These are phyloP conservation scores for Dipodomys spectabilis DNA, from an alignment of 2,113 vertebrate genomes.

Conservation along the genomic window DNA sequence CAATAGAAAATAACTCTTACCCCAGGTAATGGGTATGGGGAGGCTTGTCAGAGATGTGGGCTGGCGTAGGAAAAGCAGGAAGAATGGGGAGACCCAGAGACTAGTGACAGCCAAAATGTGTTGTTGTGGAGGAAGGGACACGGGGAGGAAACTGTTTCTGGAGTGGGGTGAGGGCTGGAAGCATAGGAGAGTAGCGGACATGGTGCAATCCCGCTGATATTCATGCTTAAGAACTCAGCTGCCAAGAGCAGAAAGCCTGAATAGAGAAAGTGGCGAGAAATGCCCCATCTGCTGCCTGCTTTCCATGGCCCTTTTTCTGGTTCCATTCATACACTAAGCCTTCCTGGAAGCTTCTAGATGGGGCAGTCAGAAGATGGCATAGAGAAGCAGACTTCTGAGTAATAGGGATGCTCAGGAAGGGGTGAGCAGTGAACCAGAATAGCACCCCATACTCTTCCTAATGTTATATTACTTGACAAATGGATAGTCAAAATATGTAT, in stretches of 20 bases:
- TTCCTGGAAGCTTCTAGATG: neutral
- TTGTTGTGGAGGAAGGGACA: neutral
- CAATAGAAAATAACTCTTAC: neutral
- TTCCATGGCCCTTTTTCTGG: neutral
- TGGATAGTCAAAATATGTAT: neutral
- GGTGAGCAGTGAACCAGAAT: too few relatives aligned
- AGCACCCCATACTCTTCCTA: neutral
- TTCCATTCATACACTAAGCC: neutral
- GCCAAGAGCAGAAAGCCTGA: neutral
- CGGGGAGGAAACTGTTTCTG: neutral
- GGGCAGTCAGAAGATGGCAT: too few relatives aligned
- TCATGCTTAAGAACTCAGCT: neutral
- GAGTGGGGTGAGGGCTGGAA: neutral
- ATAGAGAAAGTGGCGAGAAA: too few relatives aligned
- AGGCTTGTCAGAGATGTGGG: neutral
- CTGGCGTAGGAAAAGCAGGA: neutral
- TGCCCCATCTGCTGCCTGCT: neutral
- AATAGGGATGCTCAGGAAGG: neutral
- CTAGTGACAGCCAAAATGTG: neutral
- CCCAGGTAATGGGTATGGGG: neutral
- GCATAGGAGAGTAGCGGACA: too few relatives aligned
- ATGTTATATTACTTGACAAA: neutral
- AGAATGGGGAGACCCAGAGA: slow-evolving; percentile 3
- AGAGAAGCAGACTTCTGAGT: neutral
- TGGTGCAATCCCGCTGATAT: neutral